Evolutionary conservation across 1,140 invertebrate species (phyloP).

Genomic region (Lanistes nyassanus): DNA sequence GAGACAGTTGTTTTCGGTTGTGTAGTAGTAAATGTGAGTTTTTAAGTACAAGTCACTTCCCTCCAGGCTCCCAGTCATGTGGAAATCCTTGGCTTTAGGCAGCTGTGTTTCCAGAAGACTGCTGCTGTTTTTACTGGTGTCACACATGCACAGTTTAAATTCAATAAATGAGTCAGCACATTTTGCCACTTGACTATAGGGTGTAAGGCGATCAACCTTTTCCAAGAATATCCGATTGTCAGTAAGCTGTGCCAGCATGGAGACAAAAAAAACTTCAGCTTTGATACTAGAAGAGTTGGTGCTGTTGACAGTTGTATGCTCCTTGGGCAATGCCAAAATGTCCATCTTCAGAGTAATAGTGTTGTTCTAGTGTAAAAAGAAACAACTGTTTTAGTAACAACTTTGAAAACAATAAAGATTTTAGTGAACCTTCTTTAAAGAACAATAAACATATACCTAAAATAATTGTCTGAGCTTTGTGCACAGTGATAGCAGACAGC

Average conservation of each 20-base stretch:
- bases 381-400: background rate
- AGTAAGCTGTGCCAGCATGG: constrained; percentile 22
- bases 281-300: background rate
- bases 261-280: constrained; percentile 47
- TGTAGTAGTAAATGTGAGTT: background rate
- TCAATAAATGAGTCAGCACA: constrained; percentile 48
- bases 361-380: constrained; percentile 36
- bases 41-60: constrained; percentile 3
- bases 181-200: constrained; percentile 40
- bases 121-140: constrained; percentile 6
- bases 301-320: background rate
- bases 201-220: constrained; percentile 45
- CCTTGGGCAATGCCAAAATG: constrained; percentile 28
- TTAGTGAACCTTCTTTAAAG: background rate
- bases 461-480: too few relatives aligned
- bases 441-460: too few relatives aligned
- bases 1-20: constrained; percentile 32
- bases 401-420: background rate
- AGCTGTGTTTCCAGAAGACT: constrained; percentile 1
- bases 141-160: constrained; percentile 49
- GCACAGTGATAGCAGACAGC: too few relatives aligned
- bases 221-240: constrained; percentile 22
- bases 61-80: background rate
- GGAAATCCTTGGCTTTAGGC: background rate
- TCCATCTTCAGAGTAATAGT: constrained; percentile 42